These are phyloP conservation scores for Crypturellus undulatus DNA, from an alignment of 2,113 vertebrate genomes.

Conservation along the genomic window DNA sequence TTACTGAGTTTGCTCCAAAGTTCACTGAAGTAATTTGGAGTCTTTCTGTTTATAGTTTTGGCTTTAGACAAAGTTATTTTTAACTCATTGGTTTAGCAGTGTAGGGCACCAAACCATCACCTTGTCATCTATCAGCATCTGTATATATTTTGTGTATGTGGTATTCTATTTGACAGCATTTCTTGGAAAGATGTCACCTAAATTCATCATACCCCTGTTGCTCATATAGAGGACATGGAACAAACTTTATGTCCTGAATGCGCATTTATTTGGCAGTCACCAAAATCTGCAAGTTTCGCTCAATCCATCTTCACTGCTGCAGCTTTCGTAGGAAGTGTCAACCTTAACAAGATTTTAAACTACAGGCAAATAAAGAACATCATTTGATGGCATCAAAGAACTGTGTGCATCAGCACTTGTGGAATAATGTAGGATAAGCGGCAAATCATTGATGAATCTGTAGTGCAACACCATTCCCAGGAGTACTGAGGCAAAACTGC, in stretches of 20 bases:
- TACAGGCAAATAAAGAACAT: conserved; percentile 38
- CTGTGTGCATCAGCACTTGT: conserved; percentile 71
- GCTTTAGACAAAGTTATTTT: conserved; percentile 18
- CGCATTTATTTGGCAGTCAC: conserved; percentile 4
- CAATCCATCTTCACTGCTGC: background rate
- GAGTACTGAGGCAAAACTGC: conserved; percentile 31
- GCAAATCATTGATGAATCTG: conserved; percentile 63
- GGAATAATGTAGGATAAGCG: conserved; percentile 48
- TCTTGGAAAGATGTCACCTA: background rate
- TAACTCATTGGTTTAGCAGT: background rate
- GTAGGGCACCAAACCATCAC: background rate
- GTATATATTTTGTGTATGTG: background rate
- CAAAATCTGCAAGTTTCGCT: conserved; percentile 20
- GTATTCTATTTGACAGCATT: background rate
- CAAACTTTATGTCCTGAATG: background rate
- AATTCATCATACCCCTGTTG: background rate
- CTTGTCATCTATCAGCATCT: background rate
- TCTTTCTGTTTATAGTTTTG: conserved; percentile 43
- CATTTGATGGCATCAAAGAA: conserved; percentile 71
- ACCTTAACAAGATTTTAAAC: conserved; percentile 71
- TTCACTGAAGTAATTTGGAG: conserved; percentile 47
- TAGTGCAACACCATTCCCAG: conserved; percentile 22
- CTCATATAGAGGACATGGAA: background rate
- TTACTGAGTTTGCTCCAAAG: conserved; percentile 34
- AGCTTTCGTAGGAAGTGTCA: conserved; percentile 59